Evolutionary conservation across 2,797 vertebrate genomes (phyloP), one percentile per base, ranked within the genome.

Genomic region (Bradypodion ventrale): DNA sequence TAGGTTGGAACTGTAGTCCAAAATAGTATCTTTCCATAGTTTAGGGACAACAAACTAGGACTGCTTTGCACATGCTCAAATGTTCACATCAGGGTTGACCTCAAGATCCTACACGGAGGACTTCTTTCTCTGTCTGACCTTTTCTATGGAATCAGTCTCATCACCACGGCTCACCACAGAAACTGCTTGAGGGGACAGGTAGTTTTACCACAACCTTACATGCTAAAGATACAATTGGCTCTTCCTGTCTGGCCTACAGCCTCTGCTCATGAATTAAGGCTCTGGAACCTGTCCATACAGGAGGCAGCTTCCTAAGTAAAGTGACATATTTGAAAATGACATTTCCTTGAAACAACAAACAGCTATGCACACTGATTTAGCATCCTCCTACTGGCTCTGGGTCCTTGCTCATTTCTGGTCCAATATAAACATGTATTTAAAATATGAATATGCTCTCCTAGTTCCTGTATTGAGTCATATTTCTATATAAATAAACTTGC

Each of bases 321-420:
- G 66, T 73, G 59, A 44, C 86, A 27, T 89, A 87, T 85, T 88
- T 93, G 88, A 40, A 93, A 92, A 92, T 88, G 83, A 83, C 70
- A 82, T 83, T 90, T 91, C 74, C 75, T 78, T 90, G 88, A 88
- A 92, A 87, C 42, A 77, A 49, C 15, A 88, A 93, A 83, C 29
- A 49, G 89, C 56, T 69, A 81, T 73, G 87, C n/a, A 32, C 78
- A 90, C 3, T 81, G 90, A 92, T 86, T 87, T 83, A 74, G 90
- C 63, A 90, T 85, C 89, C 83, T 91, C 85, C 86, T 88, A 83
- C 86, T 73, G 82, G 75, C 42, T 89, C 72, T 80, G 92, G 87
- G 92, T 46, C 74, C 69, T 85, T 82, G 19, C 79, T 78, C 84
- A 82, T 60, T 89, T 86, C 63, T 89, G 4, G 75, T 77, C 10